phyloP scores from a whole-genome alignment of 2,888 invertebrate genomes.

The Nebria brevicollis region DNA sequence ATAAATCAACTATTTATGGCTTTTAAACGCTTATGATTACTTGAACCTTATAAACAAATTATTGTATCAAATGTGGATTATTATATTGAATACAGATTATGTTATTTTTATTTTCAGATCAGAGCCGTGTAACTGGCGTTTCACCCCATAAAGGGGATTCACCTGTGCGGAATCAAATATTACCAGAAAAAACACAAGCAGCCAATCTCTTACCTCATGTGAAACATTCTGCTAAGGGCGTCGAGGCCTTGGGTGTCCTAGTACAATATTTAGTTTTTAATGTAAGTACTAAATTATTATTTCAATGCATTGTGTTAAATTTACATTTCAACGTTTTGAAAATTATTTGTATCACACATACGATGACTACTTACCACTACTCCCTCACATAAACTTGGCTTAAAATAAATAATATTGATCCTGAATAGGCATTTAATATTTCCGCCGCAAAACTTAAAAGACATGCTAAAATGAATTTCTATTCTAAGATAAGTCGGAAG shows the following conservation, averaged over 20 bases:
- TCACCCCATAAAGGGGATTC: slow-evolving; percentile 57
- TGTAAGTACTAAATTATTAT: slow-evolving; percentile 64
- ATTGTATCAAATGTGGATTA: neutral
- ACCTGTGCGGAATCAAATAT: slow-evolving; percentile 47
- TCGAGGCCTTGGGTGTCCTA: slow-evolving; percentile 85
- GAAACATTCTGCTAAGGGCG: slow-evolving; percentile 70
- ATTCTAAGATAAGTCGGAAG: neutral
- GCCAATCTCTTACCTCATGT: slow-evolving; percentile 56
- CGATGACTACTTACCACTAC: no score
- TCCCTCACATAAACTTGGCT: neutral
- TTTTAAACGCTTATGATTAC: no score
- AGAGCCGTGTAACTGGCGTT: slow-evolving; percentile 59
- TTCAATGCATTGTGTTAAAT: no score
- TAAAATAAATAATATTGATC: neutral
- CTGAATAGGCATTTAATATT: neutral
- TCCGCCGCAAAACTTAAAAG: neutral
- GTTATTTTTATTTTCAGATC: slow-evolving; percentile 59
- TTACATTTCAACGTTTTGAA: no score
- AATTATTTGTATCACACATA: no score
- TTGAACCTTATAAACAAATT: neutral
- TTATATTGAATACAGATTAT: slow-evolving; percentile 20
- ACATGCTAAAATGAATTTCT: neutral
- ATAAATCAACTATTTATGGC: no score
- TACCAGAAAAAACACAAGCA: slow-evolving; percentile 55
- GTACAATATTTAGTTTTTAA: slow-evolving; percentile 85